Base-by-base conservation (phyloP, 2,888 invertebrate genomes). In the Hypsopygia costalis region DNA sequence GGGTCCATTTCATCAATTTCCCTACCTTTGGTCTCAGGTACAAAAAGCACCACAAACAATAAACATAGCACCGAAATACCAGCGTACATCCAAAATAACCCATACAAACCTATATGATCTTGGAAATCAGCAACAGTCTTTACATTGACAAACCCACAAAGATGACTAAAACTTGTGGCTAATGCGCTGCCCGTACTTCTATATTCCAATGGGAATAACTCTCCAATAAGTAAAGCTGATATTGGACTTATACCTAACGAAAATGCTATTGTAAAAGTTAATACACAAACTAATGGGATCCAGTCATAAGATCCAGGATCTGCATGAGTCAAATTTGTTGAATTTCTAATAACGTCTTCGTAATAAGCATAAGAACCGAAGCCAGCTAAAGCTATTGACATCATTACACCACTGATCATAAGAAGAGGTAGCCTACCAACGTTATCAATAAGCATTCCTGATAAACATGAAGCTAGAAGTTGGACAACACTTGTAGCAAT, bases 1-100 rank as follows among this genome's bases (percentile, higher is more conserved):
- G 93, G 92, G 64, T 94, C 94, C 92, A 97, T 96, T 77, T 97
- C 96, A 64, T 96, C 96, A 54, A 97, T 91, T 62, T 96, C 95
- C 46, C 94, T 92, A 1, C 97, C 97, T 71, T 95, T 97, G 5
- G 97, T 97, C 82, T 97, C 97, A 0, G 97, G 97, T 2, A 97
- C 95, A 63, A 93, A 94, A 48, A 94, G 91, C 8, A 94, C 93
- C 0, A 97, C 94, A 78, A 97, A 97, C 52, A 95, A 91, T 6
- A 96, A 88, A 41, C 95, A 94, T 41, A 94, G 87, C 0, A 95
- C 92, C 1, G 96, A 94, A 50, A 95, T 92, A 1, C 92, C 93
- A 0, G 95, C 94, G 69, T 97, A 97, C 58, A 97, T 82, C 94
- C 95, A 96, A 72, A 97, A 97, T 1, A 96, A 92, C 6, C 96